Percentiles rank a stretch among this genome's conserved stretches.
These are phyloP conservation scores for Pseudorhiza aurosa DNA, from an alignment of 30 jellyfish, hydroid and myxozoan species.

Conservation along the genomic window DNA sequence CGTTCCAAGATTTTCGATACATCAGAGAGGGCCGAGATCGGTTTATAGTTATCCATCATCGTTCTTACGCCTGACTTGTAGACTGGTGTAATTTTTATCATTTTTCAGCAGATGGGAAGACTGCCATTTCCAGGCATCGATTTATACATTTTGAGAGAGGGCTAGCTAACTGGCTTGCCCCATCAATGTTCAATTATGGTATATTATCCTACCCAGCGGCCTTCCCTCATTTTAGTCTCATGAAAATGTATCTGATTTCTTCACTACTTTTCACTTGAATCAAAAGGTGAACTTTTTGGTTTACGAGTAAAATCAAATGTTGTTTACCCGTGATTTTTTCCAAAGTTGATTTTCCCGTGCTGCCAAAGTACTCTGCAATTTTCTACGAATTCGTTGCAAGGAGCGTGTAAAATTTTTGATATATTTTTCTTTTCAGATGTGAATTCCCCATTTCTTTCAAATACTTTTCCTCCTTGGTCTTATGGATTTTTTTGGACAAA, in stretches of 20 bases:
- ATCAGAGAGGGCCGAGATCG: slow-evolving; percentile 66
- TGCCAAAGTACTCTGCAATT: slow-evolving; percentile 46
- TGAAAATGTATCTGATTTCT: slow-evolving; percentile 25
- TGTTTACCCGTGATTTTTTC: slow-evolving; percentile 20
- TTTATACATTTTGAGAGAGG: slow-evolving; percentile 48
- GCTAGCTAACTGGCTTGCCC: slow-evolving; percentile 70
- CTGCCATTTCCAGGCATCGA: slow-evolving; percentile 49
- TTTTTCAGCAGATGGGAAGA: slow-evolving; percentile 60
- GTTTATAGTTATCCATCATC: slow-evolving; percentile 46
- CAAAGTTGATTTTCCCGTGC: slow-evolving; percentile 34
- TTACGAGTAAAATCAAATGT: slow-evolving; percentile 19
- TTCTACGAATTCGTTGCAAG: slow-evolving; percentile 1
- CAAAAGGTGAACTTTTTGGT: slow-evolving; percentile 18
- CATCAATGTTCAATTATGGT: slow-evolving; percentile 48
- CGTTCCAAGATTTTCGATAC: slow-evolving; percentile 43
- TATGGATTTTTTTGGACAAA: neutral
- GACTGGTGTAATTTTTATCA: slow-evolving; percentile 45
- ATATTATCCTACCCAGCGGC: slow-evolving; percentile 33
- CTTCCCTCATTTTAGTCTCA: slow-evolving; percentile 21
- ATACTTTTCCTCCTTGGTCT: slow-evolving; percentile 46
- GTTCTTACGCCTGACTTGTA: slow-evolving; percentile 43
- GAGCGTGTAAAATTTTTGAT: slow-evolving; percentile 45
- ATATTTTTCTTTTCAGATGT: slow-evolving; percentile 40
- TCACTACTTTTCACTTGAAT: slow-evolving; percentile 39
- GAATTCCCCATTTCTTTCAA: slow-evolving; percentile 49